phyloP scores from a whole-genome alignment of 2,888 invertebrate species.

The Nebria salina region DNA sequence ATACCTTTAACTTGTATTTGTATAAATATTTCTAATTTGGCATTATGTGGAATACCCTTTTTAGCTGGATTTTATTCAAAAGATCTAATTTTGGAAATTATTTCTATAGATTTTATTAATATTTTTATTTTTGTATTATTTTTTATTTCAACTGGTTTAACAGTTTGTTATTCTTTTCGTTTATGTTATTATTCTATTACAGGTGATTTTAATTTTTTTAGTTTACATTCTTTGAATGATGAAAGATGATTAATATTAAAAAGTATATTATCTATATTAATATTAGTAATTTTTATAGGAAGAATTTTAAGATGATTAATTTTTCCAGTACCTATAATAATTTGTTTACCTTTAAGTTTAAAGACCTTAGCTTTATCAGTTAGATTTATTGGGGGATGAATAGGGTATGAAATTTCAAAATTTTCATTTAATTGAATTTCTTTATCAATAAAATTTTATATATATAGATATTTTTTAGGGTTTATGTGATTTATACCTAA shows the following conservation, averaged over 20 bases:
- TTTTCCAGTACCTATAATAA: conserved; percentile 61
- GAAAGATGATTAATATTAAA: conserved; percentile 64
- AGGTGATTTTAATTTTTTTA: conserved; percentile 63
- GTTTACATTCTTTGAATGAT: conserved; percentile 65
- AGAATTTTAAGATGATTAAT: conserved; percentile 67
- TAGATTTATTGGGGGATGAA: too few relatives aligned
- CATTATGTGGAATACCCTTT: conserved; percentile 62
- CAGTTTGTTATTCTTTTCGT: conserved; percentile 66
- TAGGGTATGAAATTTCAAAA: too few relatives aligned
- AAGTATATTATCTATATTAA: conserved; percentile 62
- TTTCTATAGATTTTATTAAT: conserved; percentile 66
- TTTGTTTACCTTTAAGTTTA: conserved; percentile 35
- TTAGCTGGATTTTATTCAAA: conserved; percentile 70
- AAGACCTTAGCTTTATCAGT: conserved; percentile 58
- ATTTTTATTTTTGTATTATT: conserved; percentile 66
- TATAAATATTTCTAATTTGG: conserved; percentile 58
- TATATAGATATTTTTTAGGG: conserved; percentile 59
- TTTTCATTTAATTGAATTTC: too few relatives aligned
- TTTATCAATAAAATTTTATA: too few relatives aligned
- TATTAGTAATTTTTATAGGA: conserved; percentile 67
- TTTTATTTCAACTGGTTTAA: conserved; percentile 68
- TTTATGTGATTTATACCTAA: conserved; percentile 68
- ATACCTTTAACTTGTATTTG: conserved; percentile 67
- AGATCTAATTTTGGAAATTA: conserved; percentile 70
- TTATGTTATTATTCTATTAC: conserved; percentile 67